These are phyloP conservation scores for Clarias magur DNA, from an alignment of 2,113 vertebrate species.

Conservation along the genomic window DNA sequence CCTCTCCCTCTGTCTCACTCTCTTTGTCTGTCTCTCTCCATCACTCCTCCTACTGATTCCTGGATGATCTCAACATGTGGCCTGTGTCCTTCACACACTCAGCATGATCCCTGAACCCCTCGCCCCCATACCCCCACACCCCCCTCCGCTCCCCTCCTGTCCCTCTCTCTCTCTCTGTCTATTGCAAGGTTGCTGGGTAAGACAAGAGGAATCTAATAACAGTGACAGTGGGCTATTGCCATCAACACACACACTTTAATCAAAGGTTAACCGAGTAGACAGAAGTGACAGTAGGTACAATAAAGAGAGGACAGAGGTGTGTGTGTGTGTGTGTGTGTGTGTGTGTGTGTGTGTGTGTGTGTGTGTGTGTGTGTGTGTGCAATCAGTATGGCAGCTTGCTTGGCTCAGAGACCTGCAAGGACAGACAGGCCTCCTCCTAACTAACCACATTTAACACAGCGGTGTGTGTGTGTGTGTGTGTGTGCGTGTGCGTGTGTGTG, in stretches of 20 bases:
- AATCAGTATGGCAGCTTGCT: not conserved
- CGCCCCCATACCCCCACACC: conserved; percentile 70
- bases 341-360: conserved; percentile 20
- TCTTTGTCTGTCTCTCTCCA: conserved; percentile 68
- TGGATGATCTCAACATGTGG: conserved; percentile 88
- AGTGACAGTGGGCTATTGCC: conserved; percentile 98
- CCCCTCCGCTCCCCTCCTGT: conserved; percentile 65
- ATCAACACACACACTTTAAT: conserved; percentile 34
- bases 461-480: not conserved
- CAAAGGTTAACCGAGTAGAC: conserved; percentile 11
- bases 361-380: not conserved
- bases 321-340: conserved; percentile 14
- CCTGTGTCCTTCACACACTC: conserved; percentile 91
- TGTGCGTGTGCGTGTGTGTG: not conserved
- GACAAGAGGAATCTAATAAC: conserved; percentile 98
- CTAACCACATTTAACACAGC: conserved; percentile 19
- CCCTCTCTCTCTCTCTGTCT: conserved; percentile 60
- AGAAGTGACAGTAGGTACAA: conserved; percentile 13
- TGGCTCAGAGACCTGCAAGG: conserved; percentile 14
- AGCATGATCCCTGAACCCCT: conserved; percentile 77
- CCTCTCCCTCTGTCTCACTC: conserved; percentile 52
- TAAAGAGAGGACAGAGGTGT: not conserved
- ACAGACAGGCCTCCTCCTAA: not conserved
- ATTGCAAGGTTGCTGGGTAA: conserved; percentile 90
- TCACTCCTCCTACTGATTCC: conserved; percentile 72